A percentile compares a stretch with the other conserved stretches of the same genome.
phyloP scores from a whole-genome alignment of 2,113 vertebrate species.

The Sigmodon hispidus region DNA sequence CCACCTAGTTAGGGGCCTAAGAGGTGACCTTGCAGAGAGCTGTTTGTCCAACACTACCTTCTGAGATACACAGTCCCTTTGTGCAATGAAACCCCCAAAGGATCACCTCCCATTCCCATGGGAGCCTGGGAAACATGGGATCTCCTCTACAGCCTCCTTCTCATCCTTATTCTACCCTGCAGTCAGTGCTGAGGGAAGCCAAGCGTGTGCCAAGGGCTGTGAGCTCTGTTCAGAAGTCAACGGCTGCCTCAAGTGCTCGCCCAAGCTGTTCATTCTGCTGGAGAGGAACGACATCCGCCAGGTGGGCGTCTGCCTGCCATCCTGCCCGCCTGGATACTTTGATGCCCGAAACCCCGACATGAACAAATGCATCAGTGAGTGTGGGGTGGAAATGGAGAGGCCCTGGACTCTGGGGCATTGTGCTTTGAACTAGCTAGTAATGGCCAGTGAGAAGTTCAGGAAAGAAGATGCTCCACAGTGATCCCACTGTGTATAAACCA shows the following conservation, averaged over 20 bases:
- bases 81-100: neutral
- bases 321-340: constrained; percentile 96
- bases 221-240: constrained; percentile 98
- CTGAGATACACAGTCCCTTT: neutral
- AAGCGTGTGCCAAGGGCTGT: constrained; percentile 95
- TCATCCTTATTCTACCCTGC: constrained; percentile 56
- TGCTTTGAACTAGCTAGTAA: neutral
- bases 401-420: neutral
- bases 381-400: neutral
- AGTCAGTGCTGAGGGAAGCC: constrained; percentile 94
- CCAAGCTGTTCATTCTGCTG: constrained; percentile 98
- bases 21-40: neutral
- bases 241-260: constrained; percentile 96
- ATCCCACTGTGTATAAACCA: neutral
- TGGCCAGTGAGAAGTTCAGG: neutral
- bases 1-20: neutral
- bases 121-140: neutral
- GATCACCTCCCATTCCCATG: neutral
- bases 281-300: constrained; percentile 97
- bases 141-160: neutral
- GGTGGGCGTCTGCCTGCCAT: constrained; percentile 95
- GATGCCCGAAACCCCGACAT: constrained; percentile 96
- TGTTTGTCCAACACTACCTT: neutral
- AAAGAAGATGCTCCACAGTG: neutral
- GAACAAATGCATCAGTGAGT: constrained; percentile 99